Base-by-base conservation (phyloP, 2,797 vertebrate species). In the Melanotaenia pygmaea region DNA sequence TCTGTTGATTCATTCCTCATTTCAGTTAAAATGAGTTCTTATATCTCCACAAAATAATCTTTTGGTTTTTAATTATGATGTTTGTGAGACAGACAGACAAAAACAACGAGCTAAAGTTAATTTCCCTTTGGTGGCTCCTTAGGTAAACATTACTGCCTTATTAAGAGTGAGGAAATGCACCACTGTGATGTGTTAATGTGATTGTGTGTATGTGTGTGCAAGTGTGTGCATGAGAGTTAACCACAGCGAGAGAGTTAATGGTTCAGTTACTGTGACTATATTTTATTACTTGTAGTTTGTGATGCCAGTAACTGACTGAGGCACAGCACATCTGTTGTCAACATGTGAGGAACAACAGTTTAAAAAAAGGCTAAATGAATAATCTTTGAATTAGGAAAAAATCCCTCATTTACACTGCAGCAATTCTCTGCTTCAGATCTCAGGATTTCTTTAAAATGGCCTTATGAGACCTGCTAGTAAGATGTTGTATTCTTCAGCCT, bases 71-170 rank as follows among this genome's bases (percentile, higher is more conserved):
- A 38, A 40, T 62, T 40, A 11, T 70, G 38, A 30, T 24, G 10
- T 20, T 38, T 35, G 51, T 45, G 37, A 53, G 18, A 69, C 22
- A 47, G 14, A 57, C 51, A 56, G 72, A 63, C 60, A 80, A 80
- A 85, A 68, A 61, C 60, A 82, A 81, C 84, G 70, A 80, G 61
- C 54, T 47, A 32, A 69, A 73, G 70, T 92, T 92, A 86, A 94
- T 94, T 94, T 95, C 88, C 92, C 91, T 83, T 83, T 77, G 77
- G 89, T 22, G 77, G 89, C 83, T 82, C 73, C 91, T 90, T 91
- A 92, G 92, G 86, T 76, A 93, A 93, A 93, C 89, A 87, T 65
- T 63, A 75, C 45, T 59, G 70, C 80, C 87, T 89, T 83, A 78
- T 85, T 76, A 84, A 79, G 72, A 74, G 50, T 84, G 86, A 89